Conservation (phyloP, 23 tunicate genomes). For the Halocynthia aurantium region DNA sequence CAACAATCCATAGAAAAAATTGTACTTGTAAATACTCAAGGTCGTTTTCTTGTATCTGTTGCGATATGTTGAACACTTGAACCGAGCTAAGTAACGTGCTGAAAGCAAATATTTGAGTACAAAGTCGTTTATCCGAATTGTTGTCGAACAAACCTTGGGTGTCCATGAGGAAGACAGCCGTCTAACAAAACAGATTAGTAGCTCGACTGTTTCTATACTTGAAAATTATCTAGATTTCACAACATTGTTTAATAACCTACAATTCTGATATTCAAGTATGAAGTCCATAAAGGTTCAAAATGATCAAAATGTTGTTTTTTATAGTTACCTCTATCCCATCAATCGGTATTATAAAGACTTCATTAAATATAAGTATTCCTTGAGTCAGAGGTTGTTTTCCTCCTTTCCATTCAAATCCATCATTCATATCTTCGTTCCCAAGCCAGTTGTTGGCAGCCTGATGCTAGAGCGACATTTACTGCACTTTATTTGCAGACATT, state of each 20-base stretch:
- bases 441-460: conserved; percentile 33
- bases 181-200: conserved; percentile 1
- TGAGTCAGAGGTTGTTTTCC: conserved; percentile 79
- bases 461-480: no score
- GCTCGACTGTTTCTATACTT: no score
- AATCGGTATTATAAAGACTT: conserved; percentile 43
- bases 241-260: no score
- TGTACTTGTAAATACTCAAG: conserved; percentile 82
- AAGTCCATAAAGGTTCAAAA: no score
- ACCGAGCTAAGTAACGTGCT: conserved; percentile 92
- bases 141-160: conserved; percentile 97
- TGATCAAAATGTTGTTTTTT: not conserved
- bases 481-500: no score
- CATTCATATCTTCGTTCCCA: conserved; percentile 51
- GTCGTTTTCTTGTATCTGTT: conserved; percentile 90
- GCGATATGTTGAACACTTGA: conserved; percentile 88
- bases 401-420: conserved; percentile 85
- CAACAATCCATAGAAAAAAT: no score
- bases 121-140: conserved; percentile 71
- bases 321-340: conserved; percentile 28
- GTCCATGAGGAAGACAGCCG: conserved; percentile 86
- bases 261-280: no score
- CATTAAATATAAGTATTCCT: conserved; percentile 75
- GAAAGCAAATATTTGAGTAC: conserved; percentile 88
- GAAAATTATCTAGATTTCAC: no score